Evolutionary conservation across 2,888 invertebrate species (phyloP), one percentile per base, ranked within the genome.

Genomic region (Selenia dentaria): DNA sequence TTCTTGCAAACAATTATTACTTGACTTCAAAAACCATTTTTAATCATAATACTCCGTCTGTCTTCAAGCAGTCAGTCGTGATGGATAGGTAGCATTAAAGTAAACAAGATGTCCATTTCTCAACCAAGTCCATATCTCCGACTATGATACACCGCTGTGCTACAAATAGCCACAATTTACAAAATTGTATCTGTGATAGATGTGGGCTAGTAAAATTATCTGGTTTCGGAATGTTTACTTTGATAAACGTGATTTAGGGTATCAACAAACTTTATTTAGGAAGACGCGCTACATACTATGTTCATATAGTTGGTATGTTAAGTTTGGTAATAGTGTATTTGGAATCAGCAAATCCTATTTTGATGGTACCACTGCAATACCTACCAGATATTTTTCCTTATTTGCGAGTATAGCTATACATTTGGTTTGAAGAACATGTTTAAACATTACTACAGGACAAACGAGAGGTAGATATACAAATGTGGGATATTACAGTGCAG

Each of bases 31-130:
- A 18, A 29, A 31, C 29, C 16, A 28, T 38, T 32, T 44, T 34
- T 34, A 39, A 49, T 39, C 20, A 38, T 35, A n/a, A n/a, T n/a
- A 59, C 52, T 54, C 51, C 43, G 49, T 26, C 46, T 61, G 62
- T 73, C 67, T 68, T 66, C 60, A 37, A 54, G 38, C 52, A 34
- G 31, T 53, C 27, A 20, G 45, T 49, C 54, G 49, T 76, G 79
- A 79, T 70, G 64, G 70, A 79, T 79, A 57, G 59, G 53, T 51
- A 44, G 55, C 67, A 70, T 74, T 73, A 71, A 75, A 75, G 71
- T 66, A 76, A 79, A 75, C 67, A 71, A 65, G 63, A 54, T 59
- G 67, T 65, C 51, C 64, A 74, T 79, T 72, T 74, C 74, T 79
- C 76, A 73, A 70, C 59, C 56, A 39, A 57, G 29, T 62, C 54